Base-by-base conservation (phyloP, 2,113 vertebrate genomes). In the Centropus bengalensis region DNA sequence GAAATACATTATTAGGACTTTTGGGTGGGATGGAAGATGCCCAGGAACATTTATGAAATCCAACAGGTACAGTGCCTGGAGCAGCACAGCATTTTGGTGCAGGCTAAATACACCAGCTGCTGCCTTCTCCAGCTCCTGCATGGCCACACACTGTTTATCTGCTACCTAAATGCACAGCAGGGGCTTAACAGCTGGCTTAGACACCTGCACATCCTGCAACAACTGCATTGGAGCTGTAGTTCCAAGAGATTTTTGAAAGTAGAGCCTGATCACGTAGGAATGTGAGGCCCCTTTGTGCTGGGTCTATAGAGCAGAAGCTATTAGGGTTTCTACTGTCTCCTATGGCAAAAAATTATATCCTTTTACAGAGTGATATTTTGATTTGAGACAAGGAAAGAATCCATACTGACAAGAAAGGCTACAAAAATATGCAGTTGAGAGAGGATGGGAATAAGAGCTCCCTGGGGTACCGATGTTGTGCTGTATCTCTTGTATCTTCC, bases 71-170 rank as follows among this genome's bases (percentile, higher is more conserved):
- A 52, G 38, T 3, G 26, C 59, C 90, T 9, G 18, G 51, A 38
- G 45, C 59, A 67, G 33, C 5, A 1, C 27, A 21, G 17, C 2
- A 2, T 49, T 71, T 71, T 36, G 33, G 28, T 55, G 58, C 55
- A 32, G 58, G 32, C 28, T 45, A 24, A 51, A 8, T 32, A 14
- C 52, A 5, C 33, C 15, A 27, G 2, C 28, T 21, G 3, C 54
- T 82, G 56, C 27, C 16, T 56, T 3, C 19, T 26, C 42, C 1
- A 1, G 21, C 18, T 30, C 24, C 38, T 13, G 33, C 2, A 0
- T 21, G 12, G 42, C 33, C 42, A 27, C 17, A 15, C 3, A 8
- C 16, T 11, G 16, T 26, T 44, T 10, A 14, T n/a, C 59, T 30
- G 12, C 49, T 55, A 5, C 13, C 19, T 33, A 49, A 82, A 42